phyloP scores from a whole-genome alignment of 1,140 invertebrate genomes.

The Chymomyza costata region DNA sequence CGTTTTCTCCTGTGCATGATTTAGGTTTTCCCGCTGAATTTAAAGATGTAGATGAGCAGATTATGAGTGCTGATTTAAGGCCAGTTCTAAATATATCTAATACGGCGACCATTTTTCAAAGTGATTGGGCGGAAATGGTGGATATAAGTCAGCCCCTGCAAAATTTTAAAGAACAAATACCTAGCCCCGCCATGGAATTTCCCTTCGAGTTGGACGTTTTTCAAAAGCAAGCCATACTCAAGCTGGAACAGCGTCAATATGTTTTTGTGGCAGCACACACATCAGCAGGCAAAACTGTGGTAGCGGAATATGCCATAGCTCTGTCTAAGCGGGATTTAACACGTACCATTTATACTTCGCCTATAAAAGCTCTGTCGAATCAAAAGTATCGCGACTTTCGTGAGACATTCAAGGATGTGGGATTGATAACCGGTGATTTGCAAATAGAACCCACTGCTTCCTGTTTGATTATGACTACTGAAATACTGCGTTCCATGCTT shows the following conservation, averaged over 20 bases:
- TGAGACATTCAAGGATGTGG: conserved; percentile 93
- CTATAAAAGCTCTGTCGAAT: conserved; percentile 99
- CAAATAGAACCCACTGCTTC: conserved; percentile 95
- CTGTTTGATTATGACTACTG: conserved; percentile 99
- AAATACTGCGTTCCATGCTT: conserved; percentile 98
- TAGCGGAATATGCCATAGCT: conserved; percentile 99
- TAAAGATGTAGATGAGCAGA: conserved; percentile 62
- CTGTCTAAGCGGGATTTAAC: conserved; percentile 95
- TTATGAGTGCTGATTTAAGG: conserved; percentile 70
- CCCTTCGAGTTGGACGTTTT: conserved; percentile 97
- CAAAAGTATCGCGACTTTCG: conserved; percentile 99
- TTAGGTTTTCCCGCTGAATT: conserved; percentile 39
- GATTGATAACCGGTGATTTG: conserved; percentile 96
- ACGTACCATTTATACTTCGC: conserved; percentile 98
- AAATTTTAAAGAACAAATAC: conserved; percentile 89
- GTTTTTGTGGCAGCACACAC: conserved; percentile 99
- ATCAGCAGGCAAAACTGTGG: conserved; percentile 99
- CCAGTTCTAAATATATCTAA: conserved; percentile 78
- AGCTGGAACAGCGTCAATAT: conserved; percentile 94
- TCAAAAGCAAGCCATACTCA: conserved; percentile 96
- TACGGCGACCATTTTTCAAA: conserved; percentile 69
- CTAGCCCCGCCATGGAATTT: conserved; percentile 90
- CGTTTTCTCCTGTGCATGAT: not conserved
- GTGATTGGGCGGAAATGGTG: conserved; percentile 91
- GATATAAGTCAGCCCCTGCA: conserved; percentile 86